Conservation (phyloP, 2,113 vertebrate genomes). For the Dicrurus megarhynchus region DNA sequence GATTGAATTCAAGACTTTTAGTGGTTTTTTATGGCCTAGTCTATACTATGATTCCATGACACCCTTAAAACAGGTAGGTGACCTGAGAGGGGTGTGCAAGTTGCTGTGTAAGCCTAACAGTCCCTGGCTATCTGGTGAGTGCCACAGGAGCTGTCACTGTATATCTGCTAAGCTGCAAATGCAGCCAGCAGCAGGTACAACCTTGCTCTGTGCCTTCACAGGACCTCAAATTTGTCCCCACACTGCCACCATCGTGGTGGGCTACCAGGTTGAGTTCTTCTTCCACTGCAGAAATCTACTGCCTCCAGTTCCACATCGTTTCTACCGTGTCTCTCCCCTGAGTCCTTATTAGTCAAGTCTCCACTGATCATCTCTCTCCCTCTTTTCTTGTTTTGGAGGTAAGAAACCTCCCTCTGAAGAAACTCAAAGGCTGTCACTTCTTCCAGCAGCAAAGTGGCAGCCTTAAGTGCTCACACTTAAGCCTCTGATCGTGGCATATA, state of each 20-base stretch:
- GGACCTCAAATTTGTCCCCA: background rate
- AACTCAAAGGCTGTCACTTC: background rate
- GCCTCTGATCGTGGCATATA: background rate
- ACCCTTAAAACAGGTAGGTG: background rate
- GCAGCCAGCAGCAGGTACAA: background rate
- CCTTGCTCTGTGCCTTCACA: background rate
- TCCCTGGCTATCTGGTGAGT: background rate
- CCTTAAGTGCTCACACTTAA: background rate
- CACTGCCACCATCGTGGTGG: background rate
- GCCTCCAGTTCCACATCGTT: background rate
- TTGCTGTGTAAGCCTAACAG: background rate
- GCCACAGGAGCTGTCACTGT: background rate
- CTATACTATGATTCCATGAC: background rate
- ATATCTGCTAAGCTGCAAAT: background rate
- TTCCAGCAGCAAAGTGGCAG: background rate
- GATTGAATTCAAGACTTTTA: background rate
- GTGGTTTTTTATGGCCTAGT: background rate
- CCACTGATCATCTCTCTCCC: background rate
- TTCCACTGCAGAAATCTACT: background rate
- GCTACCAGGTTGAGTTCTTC: background rate
- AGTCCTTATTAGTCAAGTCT: background rate
- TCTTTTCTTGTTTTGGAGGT: background rate
- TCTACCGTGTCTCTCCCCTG: fast-evolving
- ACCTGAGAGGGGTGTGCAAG: background rate
- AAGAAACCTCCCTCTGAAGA: background rate